Evolutionary conservation across 2,888 invertebrate species (phyloP), one percentile per base, ranked within the genome.

Genomic region (Cataglyphis altisquamis): DNA sequence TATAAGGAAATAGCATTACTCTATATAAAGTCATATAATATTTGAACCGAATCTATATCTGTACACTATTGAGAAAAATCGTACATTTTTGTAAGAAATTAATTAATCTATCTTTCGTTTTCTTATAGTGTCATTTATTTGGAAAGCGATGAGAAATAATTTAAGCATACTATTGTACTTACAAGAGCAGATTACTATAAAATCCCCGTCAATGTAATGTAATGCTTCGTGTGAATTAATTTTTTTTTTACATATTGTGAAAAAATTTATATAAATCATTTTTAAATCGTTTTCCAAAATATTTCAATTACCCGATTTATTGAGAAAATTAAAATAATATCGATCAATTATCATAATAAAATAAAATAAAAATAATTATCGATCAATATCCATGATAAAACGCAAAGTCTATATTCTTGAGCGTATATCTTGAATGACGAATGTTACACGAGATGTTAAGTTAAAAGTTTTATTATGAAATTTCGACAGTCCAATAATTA

Each of bases 11-110:
- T 74, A 86, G 78, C 62, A 85, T 77, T 74, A 84, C 52, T 41
- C 29, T 77, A 68, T 67, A 87, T 85, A 88, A 87, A 84, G 66
- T 78, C 64, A 63, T 84, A 84, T 82, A 75, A 82, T 73, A 85
- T 82, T 87, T 78, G 80, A 90, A 90, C 82, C 87, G 72, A 85
- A 84, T 85, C 81, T 90, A 86, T 80, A 36, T 88, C 39, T 87
- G 6, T 72, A 88, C 88, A 90, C 60, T 72, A 84, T 64, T 75
- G 83, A 86, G 85, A 75, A 74, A 67, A 88, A 89, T 83, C 67
- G 64, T 82, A 75, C 52, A 82, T 83, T 75, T 83, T 72, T 32
- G 32, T 63, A 74, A 45, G 48, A 48, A 67, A 67, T 75, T 55
- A 78, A 83, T 70, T 66, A 84, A 68, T 73, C 63, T 87, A 84